Conservation (phyloP, 2,113 vertebrate species). For the Corythoichthys haematopterus region DNA sequence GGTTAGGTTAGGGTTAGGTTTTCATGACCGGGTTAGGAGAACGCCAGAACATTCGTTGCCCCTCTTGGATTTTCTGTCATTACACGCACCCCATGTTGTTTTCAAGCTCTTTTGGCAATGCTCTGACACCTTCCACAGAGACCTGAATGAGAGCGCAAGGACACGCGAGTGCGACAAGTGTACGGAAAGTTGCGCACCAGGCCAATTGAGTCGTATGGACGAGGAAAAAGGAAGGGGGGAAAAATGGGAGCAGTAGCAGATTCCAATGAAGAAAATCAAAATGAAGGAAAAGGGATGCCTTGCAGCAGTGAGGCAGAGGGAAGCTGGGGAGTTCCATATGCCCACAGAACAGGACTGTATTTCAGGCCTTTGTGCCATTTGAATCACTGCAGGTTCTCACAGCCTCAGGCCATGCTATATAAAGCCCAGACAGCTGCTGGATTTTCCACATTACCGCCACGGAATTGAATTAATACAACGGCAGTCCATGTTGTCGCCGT, state of each 20-base stretch:
- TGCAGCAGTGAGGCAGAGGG: neutral
- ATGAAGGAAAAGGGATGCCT: neutral
- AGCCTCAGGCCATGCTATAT: constrained; percentile 54
- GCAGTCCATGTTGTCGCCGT: constrained; percentile 39
- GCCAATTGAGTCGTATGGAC: neutral
- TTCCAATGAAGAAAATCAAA: neutral
- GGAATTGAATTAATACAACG: constrained; percentile 59
- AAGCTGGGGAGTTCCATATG: neutral
- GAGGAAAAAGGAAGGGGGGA: neutral
- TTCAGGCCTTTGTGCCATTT: constrained; percentile 49
- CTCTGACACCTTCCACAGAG: too few relatives aligned
- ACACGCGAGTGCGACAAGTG: too few relatives aligned
- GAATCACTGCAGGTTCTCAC: constrained; percentile 55
- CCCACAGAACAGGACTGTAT: neutral
- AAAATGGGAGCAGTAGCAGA: neutral
- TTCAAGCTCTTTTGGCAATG: too few relatives aligned
- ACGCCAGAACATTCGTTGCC: too few relatives aligned
- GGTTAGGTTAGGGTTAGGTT: too few relatives aligned
- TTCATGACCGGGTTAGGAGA: too few relatives aligned
- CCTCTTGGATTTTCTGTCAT: too few relatives aligned
- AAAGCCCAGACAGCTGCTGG: constrained; percentile 63
- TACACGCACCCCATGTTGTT: too few relatives aligned
- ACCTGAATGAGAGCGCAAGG: too few relatives aligned
- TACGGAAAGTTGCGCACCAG: too few relatives aligned
- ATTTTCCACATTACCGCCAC: constrained; percentile 58